Conservation (phyloP, 2,888 invertebrate species). For the Aspidiotus destructor region DNA sequence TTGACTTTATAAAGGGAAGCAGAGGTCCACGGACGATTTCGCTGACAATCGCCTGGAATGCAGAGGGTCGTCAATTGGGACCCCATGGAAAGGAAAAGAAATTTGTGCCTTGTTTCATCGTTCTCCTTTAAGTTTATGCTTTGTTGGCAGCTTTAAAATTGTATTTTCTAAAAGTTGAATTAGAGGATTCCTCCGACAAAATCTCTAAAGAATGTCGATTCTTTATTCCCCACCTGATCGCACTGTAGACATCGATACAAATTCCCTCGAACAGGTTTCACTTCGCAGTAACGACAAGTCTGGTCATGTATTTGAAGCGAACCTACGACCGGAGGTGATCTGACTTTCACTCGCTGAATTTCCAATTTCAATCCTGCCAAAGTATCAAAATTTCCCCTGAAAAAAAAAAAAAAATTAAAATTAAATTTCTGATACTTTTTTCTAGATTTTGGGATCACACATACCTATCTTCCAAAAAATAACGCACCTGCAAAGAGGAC, state of each 20-base stretch:
- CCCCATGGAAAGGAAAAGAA: too few relatives aligned
- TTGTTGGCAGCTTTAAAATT: too few relatives aligned
- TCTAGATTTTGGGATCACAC: background rate
- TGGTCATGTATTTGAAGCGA: constrained; percentile 5
- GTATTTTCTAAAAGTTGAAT: too few relatives aligned
- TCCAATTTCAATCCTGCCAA: constrained; percentile 25
- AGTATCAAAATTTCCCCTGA: constrained; percentile 34
- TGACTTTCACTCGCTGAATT: background rate
- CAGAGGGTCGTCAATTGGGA: too few relatives aligned
- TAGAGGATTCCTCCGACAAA: too few relatives aligned
- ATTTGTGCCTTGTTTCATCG: too few relatives aligned
- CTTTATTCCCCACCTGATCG: constrained; percentile 30
- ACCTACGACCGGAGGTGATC: background rate
- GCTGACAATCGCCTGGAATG: too few relatives aligned
- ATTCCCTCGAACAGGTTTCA: constrained; percentile 33
- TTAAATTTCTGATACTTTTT: too few relatives aligned
- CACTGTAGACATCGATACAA: constrained; percentile 36
- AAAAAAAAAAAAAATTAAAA: background rate
- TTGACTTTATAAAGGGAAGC: too few relatives aligned
- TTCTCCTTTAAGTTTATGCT: too few relatives aligned
- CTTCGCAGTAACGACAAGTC: constrained; percentile 29
- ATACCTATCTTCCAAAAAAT: background rate
- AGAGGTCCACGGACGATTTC: too few relatives aligned
- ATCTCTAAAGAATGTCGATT: too few relatives aligned
- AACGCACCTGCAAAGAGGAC: constrained; percentile 37